Base-by-base conservation (phyloP, 2,797 vertebrate genomes). In the Danio kyathit region DNA sequence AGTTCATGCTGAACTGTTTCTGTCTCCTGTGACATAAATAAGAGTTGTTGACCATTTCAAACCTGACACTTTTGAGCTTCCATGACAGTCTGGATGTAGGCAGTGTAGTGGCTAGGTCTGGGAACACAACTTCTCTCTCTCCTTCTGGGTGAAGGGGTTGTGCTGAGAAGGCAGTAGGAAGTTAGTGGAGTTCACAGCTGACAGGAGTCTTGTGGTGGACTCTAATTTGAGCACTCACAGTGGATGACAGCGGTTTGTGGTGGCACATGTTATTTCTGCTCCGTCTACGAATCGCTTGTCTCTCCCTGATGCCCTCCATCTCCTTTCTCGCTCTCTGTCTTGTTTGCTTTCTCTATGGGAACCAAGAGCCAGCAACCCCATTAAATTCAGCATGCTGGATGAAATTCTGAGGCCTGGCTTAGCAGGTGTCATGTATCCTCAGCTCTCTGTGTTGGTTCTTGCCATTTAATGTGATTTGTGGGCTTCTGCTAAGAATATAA, bases 191-290 rank as follows among this genome's bases (percentile, higher is more conserved):
- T 81, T 81, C 67, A 70, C 60, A 70, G 75, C 64, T 69, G 65
- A 74, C 59, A 70, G 61, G 46, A 73, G 70, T 21, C 52, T 67
- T 72, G 79, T 81, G 72, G 74, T 81, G 74, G 63, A 81, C 74
- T 74, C 79, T 70, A 83, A 83, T 86, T 86, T 83, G 59, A 81
- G 79, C 70, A 43, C 75, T 83, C 49, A 64, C 38, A 69, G 74
- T 74, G 65, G 74, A 79, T 65, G 84, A 75, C 79, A 74, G 79
- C 19, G 64, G 82, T 86, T 86, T 83, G 70, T 57, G 74, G 84
- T 82, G 64, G 73, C 80, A 78, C 76, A 79, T 84, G 76, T 84
- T 86, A 86, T 86, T 84, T 84, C 74, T 82, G 72, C 64, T 82
- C 80, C 56, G 43, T 82, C 82, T 70, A 79, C 10, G n/a, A 81